A percentile compares a stretch with the other conserved stretches of the same genome.
phyloP scores from a whole-genome alignment of 1,140 invertebrate species.

The Aphelenchoides besseyi region DNA sequence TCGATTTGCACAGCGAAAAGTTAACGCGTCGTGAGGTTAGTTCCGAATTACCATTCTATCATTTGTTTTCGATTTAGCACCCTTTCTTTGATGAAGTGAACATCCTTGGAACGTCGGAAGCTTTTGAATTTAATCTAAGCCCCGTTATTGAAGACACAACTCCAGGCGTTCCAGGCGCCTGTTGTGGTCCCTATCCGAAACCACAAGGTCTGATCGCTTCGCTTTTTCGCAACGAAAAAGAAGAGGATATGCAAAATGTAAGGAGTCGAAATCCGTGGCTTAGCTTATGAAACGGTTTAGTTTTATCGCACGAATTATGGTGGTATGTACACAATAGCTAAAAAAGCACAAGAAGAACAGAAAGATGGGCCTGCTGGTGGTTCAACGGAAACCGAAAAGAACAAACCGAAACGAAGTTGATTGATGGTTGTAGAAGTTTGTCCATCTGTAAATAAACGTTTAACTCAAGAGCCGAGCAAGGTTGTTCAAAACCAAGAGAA shows the following conservation, averaged over 20 bases:
- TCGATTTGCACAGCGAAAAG: not conserved
- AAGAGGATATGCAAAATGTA: constrained; percentile 22
- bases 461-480: too few relatives aligned
- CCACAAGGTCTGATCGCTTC: not conserved
- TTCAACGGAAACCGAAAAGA: not conserved
- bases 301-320: constrained; percentile 19
- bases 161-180: constrained; percentile 14
- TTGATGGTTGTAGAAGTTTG: not conserved
- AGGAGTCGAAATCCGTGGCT: not conserved
- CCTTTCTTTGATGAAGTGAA: constrained; percentile 24
- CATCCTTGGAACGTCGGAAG: constrained; percentile 19
- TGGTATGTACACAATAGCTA: constrained; percentile 7
- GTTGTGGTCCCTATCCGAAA: constrained; percentile 19
- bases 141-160: constrained; percentile 18
- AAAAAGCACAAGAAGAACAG: not conserved
- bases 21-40: not conserved
- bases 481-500: too few relatives aligned
- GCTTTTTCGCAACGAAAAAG: constrained; percentile 7
- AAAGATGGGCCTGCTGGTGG: not conserved
- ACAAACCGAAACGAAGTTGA: not conserved
- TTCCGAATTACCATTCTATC: not conserved
- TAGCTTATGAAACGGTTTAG: not conserved
- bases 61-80: not conserved
- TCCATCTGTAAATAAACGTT: too few relatives aligned
- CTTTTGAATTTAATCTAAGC: constrained; percentile 12